Percentiles rank a stretch among this genome's conserved stretches.
Evolutionary conservation across 30 jellyfish, hydroid and myxozoan genomes (phyloP).

Genomic region (Chrysaora quinquecirrha): DNA sequence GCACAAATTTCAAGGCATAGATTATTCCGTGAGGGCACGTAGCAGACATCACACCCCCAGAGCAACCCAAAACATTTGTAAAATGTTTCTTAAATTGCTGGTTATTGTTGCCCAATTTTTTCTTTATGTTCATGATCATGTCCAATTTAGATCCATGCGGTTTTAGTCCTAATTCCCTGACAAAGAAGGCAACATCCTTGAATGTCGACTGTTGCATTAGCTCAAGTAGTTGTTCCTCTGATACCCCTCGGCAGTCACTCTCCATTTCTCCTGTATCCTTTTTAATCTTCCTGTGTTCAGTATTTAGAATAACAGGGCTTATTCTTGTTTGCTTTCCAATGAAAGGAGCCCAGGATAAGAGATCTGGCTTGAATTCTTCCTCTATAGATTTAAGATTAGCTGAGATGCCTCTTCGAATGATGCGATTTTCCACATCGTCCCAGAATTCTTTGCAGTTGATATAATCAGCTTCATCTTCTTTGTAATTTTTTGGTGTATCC

Average conservation of each 20-base stretch:
- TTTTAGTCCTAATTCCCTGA: conserved; percentile 5
- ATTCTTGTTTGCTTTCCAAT: conserved; percentile 5
- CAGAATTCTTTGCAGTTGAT: conserved; percentile 23
- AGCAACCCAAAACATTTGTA: conserved; percentile 19
- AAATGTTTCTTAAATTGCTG: conserved; percentile 20
- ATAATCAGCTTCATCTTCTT: conserved; percentile 10
- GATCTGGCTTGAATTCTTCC: conserved; percentile 10
- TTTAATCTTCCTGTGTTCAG: conserved; percentile 25
- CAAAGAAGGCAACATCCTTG: background rate
- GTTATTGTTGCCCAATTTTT: background rate
- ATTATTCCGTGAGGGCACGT: conserved; percentile 40
- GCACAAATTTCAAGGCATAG: conserved; percentile 21
- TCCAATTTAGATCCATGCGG: conserved; percentile 11
- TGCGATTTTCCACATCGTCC: conserved; percentile 30
- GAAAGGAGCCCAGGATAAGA: conserved; percentile 40
- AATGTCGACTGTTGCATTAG: background rate
- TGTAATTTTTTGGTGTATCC: background rate
- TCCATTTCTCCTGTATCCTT: conserved; percentile 16
- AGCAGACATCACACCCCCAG: conserved; percentile 33
- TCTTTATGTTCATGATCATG: conserved; percentile 26
- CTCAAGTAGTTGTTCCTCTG: conserved; percentile 39
- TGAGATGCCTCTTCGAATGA: conserved; percentile 7
- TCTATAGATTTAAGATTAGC: background rate
- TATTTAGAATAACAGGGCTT: conserved; percentile 3
- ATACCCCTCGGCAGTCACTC: conserved; percentile 10